Percentiles rank a stretch among this genome's conserved stretches.
Conservation (phyloP, 2,113 vertebrate species). For the Argyrosomus japonicus region DNA sequence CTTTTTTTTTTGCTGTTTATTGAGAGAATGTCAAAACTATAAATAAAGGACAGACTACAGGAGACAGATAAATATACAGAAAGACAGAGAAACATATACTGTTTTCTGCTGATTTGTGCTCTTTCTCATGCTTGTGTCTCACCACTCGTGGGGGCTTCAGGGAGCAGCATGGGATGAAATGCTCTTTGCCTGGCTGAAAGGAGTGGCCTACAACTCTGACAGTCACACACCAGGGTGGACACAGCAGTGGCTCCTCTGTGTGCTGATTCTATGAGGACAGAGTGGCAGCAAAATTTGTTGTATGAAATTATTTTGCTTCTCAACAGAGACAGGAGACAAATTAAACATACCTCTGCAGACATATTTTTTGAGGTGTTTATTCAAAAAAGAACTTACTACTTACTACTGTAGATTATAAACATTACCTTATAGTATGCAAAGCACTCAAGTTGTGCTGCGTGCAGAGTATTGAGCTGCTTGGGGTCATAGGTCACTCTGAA, state of each 20-base stretch:
- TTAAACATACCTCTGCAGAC: not conserved
- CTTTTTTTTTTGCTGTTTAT: no score
- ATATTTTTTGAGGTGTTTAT: not conserved
- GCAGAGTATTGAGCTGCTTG: conserved; percentile 83
- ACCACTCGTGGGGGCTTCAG: conserved; percentile 84
- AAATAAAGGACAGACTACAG: not conserved
- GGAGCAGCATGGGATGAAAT: conserved; percentile 85
- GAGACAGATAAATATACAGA: not conserved
- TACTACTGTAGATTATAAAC: not conserved
- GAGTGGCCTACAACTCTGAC: conserved; percentile 89
- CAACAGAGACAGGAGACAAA: not conserved
- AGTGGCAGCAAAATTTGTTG: not conserved
- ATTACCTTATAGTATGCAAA: conserved; percentile 90
- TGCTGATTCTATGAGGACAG: conserved; percentile 68
- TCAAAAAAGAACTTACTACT: not conserved
- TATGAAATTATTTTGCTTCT: not conserved
- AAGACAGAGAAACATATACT: not conserved
- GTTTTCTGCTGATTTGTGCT: not conserved
- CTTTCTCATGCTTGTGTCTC: conserved; percentile 29
- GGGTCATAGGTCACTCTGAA: conserved; percentile 88
- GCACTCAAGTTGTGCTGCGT: conserved; percentile 89
- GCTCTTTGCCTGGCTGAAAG: conserved; percentile 80
- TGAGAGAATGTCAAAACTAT: no score
- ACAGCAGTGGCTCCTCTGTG: conserved; percentile 82
- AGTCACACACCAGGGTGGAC: conserved; percentile 89